Evolutionary conservation across 2,113 vertebrate genomes (phyloP).

Genomic region (Calypte anna): DNA sequence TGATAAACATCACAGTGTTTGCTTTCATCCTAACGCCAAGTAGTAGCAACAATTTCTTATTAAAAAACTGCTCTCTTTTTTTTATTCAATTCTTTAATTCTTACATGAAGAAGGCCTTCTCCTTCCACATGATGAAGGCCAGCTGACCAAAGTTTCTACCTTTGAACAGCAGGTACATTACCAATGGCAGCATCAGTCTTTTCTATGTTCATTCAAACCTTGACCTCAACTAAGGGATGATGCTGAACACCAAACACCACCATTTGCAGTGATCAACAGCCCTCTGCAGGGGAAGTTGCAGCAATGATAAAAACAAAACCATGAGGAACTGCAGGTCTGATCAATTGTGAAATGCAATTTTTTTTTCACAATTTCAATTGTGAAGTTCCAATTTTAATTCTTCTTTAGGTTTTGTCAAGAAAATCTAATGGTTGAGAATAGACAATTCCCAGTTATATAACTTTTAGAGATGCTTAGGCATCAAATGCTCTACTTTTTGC

Average conservation of each 20-base stretch:
- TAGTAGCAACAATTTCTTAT: neutral
- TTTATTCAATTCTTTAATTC: neutral
- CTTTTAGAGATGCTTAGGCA: neutral
- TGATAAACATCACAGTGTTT: neutral
- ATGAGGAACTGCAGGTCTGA: neutral
- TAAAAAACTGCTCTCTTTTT: too few species aligned
- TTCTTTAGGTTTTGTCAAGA: neutral
- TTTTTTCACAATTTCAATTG: neutral
- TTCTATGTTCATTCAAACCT: accelerated
- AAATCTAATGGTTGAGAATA: neutral
- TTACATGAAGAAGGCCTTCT: neutral
- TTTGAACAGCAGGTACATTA: neutral
- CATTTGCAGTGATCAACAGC: neutral
- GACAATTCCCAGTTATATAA: neutral
- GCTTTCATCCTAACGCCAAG: neutral
- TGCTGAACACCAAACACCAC: neutral
- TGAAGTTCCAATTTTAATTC: neutral
- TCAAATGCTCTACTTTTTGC: neutral
- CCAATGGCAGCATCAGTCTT: neutral
- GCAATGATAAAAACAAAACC: neutral
- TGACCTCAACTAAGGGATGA: neutral
- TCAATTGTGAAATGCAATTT: neutral
- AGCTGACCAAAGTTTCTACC: neutral
- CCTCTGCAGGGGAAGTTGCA: neutral
- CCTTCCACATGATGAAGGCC: too few species aligned